Evolutionary conservation across 2,797 vertebrate genomes (phyloP).

Genomic region (Rousettus madagascariensis): DNA sequence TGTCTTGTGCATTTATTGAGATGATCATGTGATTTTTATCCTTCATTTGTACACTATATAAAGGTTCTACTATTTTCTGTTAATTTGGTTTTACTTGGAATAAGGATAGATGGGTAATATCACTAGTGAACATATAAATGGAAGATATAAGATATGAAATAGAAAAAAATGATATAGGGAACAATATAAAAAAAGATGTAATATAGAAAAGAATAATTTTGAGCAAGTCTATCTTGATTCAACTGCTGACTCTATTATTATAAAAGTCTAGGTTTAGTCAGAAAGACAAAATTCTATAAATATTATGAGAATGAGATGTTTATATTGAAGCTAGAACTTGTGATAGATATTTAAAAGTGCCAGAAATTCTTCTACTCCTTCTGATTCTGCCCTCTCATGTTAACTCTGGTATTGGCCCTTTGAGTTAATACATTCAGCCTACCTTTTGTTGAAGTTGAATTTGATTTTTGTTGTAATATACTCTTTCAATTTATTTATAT

Average conservation of each 20-base stretch:
- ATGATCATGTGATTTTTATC: not conserved
- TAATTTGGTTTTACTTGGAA: not conserved
- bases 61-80: not conserved
- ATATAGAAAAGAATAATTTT: not conserved
- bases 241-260: not conserved
- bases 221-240: not conserved
- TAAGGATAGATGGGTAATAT: not conserved
- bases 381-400: not conserved
- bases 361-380: not conserved
- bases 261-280: not conserved
- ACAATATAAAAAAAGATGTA: not conserved
- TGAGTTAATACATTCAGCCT: not conserved
- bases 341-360: not conserved
- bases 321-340: not conserved
- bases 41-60: not conserved
- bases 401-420: not conserved
- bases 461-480: not conserved
- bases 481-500: not conserved
- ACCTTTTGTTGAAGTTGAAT: not conserved
- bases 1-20: not conserved
- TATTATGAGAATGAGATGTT: not conserved
- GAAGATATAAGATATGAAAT: not conserved
- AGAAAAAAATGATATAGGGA: not conserved
- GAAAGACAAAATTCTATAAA: not conserved
- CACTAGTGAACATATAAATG: not conserved